A percentile compares a stretch with the other conserved stretches of the same genome.
phyloP scores from a whole-genome alignment of 2,113 vertebrate species.

The Odocoileus virginianus region DNA sequence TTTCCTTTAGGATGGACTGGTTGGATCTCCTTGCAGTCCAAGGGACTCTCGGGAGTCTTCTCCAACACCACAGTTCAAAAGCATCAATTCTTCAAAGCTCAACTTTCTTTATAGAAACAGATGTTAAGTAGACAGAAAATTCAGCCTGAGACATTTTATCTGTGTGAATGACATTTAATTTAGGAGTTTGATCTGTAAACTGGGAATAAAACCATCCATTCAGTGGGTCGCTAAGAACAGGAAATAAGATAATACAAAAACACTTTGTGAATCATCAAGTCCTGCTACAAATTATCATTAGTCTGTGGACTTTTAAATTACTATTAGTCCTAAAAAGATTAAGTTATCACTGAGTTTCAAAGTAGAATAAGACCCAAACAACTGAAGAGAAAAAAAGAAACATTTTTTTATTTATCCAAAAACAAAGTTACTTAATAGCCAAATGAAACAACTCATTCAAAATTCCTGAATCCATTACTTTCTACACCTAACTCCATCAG shows the following conservation, averaged over 20 bases:
- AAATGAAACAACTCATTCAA: slow-evolving; percentile 30
- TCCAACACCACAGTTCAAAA: not conserved
- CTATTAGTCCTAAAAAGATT: not conserved
- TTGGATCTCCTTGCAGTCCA: not conserved
- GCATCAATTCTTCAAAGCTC: not conserved
- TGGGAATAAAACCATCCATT: slow-evolving; percentile 32
- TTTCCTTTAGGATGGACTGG: not conserved
- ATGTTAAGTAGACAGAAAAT: not conserved
- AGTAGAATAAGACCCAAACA: slow-evolving; percentile 7
- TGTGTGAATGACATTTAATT: slow-evolving; percentile 34
- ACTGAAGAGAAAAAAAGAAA: not conserved
- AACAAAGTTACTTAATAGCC: not conserved
- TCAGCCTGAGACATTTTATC: not conserved
- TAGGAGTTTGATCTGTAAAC: slow-evolving; percentile 37
- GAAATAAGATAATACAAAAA: slow-evolving; percentile 34
- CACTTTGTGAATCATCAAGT: not conserved
- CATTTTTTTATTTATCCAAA: not conserved
- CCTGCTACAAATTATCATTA: slow-evolving; percentile 34
- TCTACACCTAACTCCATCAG: not conserved
- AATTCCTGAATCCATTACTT: not conserved
- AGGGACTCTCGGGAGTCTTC: not conserved
- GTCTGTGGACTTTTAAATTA: not conserved
- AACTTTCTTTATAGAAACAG: not conserved
- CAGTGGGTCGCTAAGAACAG: not conserved
- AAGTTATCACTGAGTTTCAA: slow-evolving; percentile 24